Evolutionary conservation across 2,113 vertebrate genomes (phyloP).

Genomic region (Vombatus ursinus): DNA sequence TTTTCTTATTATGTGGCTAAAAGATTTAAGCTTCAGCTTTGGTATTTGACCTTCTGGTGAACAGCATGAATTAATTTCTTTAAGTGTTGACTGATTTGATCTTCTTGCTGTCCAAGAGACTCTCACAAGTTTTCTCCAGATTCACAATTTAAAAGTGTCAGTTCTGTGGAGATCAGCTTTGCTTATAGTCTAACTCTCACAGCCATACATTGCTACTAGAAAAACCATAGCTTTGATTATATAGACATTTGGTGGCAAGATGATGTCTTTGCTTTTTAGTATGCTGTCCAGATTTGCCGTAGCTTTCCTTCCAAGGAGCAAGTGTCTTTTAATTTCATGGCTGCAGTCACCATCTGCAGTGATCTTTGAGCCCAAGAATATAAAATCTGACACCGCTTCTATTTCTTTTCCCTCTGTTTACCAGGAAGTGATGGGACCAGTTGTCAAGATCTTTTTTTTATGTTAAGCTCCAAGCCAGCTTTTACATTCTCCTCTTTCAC

Average conservation of each 20-base stretch:
- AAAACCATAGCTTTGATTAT: neutral
- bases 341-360: too few species aligned
- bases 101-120: neutral
- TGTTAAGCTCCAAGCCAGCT: neutral
- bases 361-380: too few species aligned
- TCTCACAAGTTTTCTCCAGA: neutral
- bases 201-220: neutral
- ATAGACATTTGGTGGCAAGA: neutral
- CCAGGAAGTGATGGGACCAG: neutral
- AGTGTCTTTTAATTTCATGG: neutral
- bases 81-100: neutral
- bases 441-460: neutral
- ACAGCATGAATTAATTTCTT: neutral
- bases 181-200: neutral
- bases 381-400: neutral
- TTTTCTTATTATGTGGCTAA: too few species aligned
- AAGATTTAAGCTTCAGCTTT: too few species aligned
- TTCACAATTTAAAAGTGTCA: neutral
- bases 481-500: too few species aligned
- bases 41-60: neutral
- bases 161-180: neutral
- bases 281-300: neutral
- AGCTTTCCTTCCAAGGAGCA: neutral
- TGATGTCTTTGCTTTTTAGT: too few species aligned
- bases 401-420: neutral